phyloP scores from a whole-genome alignment of 53 echinoderm and acorn worm species.

The Henricia sp. region DNA sequence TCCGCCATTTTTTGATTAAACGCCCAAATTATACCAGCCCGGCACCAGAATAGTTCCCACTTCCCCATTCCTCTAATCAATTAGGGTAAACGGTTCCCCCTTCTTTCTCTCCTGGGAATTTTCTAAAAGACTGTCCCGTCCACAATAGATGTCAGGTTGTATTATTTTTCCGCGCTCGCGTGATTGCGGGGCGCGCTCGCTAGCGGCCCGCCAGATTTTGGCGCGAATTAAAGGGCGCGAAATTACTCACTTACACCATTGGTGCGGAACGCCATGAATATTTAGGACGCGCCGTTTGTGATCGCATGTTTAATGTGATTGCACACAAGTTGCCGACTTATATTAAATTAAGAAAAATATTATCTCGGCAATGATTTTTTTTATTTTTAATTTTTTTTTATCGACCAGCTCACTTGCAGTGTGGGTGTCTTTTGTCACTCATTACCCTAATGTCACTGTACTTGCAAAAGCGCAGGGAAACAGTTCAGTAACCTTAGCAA shows the following conservation, averaged over 20 bases:
- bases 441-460: too few relatives aligned
- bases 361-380: slow-evolving; percentile 6
- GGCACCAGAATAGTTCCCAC: neutral
- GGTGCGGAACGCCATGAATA: slow-evolving; percentile 41
- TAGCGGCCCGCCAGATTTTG: neutral
- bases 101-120: slow-evolving; percentile 1
- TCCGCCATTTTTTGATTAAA: neutral
- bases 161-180: neutral
- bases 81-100: slow-evolving; percentile 60
- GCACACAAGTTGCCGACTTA: neutral
- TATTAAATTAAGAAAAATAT: slow-evolving; percentile 8
- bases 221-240: slow-evolving; percentile 17
- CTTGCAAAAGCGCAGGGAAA: too few relatives aligned
- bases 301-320: slow-evolving; percentile 18
- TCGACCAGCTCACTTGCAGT: too few relatives aligned
- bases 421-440: too few relatives aligned
- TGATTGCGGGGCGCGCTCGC: neutral
- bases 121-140: neutral
- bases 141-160: neutral
- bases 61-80: slow-evolving; percentile 33
- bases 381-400: too few relatives aligned
- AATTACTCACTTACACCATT: slow-evolving; percentile 23
- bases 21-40: neutral
- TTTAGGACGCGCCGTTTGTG: neutral
- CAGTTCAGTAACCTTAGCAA: too few relatives aligned